Conservation (phyloP, 2,113 vertebrate genomes). For the Hemiprocne comata region DNA sequence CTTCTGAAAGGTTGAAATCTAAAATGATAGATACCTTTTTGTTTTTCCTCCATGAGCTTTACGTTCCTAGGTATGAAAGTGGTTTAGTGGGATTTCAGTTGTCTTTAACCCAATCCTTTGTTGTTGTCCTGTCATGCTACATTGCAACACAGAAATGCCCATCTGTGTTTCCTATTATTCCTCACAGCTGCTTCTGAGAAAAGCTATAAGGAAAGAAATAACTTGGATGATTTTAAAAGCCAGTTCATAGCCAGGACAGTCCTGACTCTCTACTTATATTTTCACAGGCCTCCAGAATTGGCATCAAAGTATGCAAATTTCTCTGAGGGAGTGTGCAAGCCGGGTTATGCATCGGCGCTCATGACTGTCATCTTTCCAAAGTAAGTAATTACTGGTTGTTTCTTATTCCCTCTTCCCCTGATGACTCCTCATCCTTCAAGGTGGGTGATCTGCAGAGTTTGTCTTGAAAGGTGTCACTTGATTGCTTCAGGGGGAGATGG, state of each 20-base stretch:
- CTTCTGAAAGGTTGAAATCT: not conserved
- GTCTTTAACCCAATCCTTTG: not conserved
- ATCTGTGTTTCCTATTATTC: not conserved
- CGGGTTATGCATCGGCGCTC: conserved; percentile 90
- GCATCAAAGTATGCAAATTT: conserved; percentile 91
- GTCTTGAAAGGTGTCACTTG: not conserved
- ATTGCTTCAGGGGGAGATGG: fast-evolving
- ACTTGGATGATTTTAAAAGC: not conserved
- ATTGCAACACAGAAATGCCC: not conserved
- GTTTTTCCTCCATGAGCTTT: not conserved
- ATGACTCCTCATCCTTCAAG: not conserved
- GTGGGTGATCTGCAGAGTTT: not conserved
- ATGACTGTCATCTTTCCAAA: conserved; percentile 95
- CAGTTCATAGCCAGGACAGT: not conserved
- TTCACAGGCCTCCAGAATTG: conserved; percentile 85
- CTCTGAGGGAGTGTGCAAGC: conserved; percentile 90
- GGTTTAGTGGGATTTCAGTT: not conserved
- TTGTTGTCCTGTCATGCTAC: not conserved
- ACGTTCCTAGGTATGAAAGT: not conserved
- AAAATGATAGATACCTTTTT: not conserved
- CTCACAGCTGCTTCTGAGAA: not conserved
- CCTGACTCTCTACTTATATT: conserved; percentile 49
- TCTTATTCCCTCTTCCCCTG: not conserved
- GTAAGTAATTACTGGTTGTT: conserved; percentile 76
- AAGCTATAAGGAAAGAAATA: not conserved